These are phyloP conservation scores for Asbolus verrucosus DNA, from an alignment of 1,140 invertebrate genomes.

Conservation along the genomic window DNA sequence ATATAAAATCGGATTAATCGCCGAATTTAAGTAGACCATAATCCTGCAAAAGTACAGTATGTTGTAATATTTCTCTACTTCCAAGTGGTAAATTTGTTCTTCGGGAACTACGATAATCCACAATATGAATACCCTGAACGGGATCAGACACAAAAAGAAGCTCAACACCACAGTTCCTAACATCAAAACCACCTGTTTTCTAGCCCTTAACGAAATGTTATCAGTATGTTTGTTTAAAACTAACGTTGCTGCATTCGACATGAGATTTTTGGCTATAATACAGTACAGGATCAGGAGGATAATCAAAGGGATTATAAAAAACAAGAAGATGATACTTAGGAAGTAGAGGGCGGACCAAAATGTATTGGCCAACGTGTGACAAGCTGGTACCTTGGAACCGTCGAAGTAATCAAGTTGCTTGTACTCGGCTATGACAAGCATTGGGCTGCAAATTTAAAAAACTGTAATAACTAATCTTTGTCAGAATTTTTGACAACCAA, in stretches of 20 bases:
- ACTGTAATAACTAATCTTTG: conserved; percentile 11
- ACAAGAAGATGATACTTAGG: conserved; percentile 76
- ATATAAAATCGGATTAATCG: conserved; percentile 85
- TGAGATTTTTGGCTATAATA: conserved; percentile 80
- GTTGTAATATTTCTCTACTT: conserved; percentile 81
- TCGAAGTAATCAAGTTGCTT: conserved; percentile 69
- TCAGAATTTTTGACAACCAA: neutral
- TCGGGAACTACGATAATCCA: conserved; percentile 78
- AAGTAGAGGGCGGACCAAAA: conserved; percentile 81
- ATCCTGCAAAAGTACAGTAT: conserved; percentile 85
- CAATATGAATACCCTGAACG: conserved; percentile 85
- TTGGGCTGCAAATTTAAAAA: conserved; percentile 69
- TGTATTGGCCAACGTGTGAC: conserved; percentile 75
- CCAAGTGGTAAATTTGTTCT: conserved; percentile 71
- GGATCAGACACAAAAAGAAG: conserved; percentile 89
- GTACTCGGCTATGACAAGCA: conserved; percentile 74
- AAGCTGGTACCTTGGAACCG: conserved; percentile 70
- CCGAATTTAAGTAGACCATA: conserved; percentile 89
- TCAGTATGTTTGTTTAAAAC: conserved; percentile 72
- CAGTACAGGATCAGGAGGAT: conserved; percentile 82
- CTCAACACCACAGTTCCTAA: conserved; percentile 84
- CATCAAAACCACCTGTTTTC: conserved; percentile 83
- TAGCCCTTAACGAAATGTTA: conserved; percentile 72
- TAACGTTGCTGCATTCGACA: conserved; percentile 72
- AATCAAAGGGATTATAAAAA: conserved; percentile 82